Base-by-base conservation (phyloP, 2,113 vertebrate genomes). In the Grammomys surdaster region DNA sequence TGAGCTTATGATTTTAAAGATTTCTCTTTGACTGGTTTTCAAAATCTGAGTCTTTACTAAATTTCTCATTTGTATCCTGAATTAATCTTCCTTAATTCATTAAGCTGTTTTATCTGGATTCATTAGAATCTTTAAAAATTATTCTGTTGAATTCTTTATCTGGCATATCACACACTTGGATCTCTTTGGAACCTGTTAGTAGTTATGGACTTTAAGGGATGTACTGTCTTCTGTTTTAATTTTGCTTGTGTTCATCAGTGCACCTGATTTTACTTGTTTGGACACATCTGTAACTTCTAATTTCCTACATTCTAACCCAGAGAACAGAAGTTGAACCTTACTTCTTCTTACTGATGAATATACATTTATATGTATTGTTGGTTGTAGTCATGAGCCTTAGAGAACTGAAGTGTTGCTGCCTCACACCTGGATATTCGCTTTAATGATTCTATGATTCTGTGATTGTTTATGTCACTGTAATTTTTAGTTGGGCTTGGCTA, bases 11-110 rank as follows among this genome's bases (percentile, higher is more conserved):
- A 88, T 88, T 40, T 88, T 48, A 48, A 56, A n/a, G 36, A 24
- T 88, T 70, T 70, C 17, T 70, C 33, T 9, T 88, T 51, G 11
- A 70, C 40, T 72, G 3, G 26, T 54, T 88, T 72, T 72, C 48
- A 88, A 70, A 88, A 69, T 70, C 33, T 51, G 31, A 70, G 33
- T 70, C 17, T 69, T 87, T 69, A 69, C 19, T 51, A 51, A 70
- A n/a, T 72, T 54, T 70, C 33, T 88, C 48, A 72, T 43, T 88
- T 40, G n/a, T 40, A 58, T 40, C 14, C 36, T 56, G 12, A n/a
- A 72, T n/a, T 88, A 70, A 70, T 88, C 86, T 40, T 88, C 20
- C 36, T 58, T 88, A 73, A 73, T 88, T 73, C 51, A 88, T 58
- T 88, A 28, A 56, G 16, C 46, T 63, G 5, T 36, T 48, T 19